Conservation (phyloP, 2,113 vertebrate genomes). For the Myiagra hebetior region DNA sequence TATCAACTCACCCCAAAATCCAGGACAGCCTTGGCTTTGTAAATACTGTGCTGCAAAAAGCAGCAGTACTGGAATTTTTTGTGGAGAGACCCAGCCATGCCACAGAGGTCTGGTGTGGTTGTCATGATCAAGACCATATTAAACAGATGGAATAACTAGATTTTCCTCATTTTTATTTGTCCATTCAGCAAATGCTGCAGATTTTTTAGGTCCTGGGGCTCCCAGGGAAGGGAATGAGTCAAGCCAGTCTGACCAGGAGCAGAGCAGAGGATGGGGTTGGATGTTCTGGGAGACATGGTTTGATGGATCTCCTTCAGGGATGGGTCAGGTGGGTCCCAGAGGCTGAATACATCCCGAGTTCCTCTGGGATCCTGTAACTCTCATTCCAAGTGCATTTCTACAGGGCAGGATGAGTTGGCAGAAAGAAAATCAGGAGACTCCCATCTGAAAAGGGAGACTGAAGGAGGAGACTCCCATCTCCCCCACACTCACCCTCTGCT, state of each 20-base stretch:
- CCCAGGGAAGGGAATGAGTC: neutral
- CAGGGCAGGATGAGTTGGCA: neutral
- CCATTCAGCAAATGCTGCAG: neutral
- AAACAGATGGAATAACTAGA: neutral
- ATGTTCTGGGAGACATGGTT: neutral
- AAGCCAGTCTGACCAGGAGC: neutral
- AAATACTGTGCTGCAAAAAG: neutral
- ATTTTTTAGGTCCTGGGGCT: neutral
- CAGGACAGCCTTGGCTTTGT: neutral
- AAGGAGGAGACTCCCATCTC: neutral
- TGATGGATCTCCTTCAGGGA: neutral
- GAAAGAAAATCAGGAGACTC: neutral
- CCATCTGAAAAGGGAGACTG: neutral
- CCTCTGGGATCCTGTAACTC: neutral
- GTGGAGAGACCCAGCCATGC: neutral
- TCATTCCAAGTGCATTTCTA: neutral
- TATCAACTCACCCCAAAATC: neutral
- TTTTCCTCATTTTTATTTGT: neutral
- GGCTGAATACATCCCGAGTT: neutral
- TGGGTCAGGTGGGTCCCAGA: neutral
- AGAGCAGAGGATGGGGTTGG: neutral
- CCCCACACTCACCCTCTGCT: neutral
- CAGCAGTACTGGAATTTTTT: neutral
- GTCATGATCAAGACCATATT: neutral
- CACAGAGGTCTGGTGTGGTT: neutral